These are phyloP conservation scores for Raja brachyura DNA, from an alignment of 2,113 vertebrate genomes.

Conservation along the genomic window DNA sequence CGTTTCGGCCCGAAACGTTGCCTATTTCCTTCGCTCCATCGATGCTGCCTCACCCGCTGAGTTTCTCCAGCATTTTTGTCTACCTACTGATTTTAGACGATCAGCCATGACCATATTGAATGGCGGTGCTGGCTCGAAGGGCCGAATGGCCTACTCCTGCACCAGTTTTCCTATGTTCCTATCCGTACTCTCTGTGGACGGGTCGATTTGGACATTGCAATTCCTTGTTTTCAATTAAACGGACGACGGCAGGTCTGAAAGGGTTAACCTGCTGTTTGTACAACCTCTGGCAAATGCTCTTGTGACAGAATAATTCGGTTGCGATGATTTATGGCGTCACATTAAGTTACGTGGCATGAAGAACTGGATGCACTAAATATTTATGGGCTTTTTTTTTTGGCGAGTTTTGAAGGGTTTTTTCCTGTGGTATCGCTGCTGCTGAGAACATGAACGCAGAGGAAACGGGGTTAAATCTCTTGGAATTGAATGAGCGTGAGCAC, in stretches of 20 bases:
- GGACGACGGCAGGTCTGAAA: not conserved
- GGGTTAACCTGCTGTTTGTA: not conserved
- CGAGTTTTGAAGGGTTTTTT: not conserved
- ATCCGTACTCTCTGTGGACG: no score
- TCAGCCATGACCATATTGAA: no score
- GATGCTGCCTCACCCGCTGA: no score
- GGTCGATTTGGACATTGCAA: no score
- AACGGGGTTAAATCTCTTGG: not conserved
- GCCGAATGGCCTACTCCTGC: no score
- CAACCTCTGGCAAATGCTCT: not conserved
- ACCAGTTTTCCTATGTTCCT: no score
- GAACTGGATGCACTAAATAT: not conserved
- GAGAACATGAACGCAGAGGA: not conserved
- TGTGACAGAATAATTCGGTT: not conserved
- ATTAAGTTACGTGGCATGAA: conserved; percentile 33
- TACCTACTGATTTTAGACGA: no score
- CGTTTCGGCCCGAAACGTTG: no score
- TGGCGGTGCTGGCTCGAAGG: no score
- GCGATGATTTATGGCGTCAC: conserved; percentile 1
- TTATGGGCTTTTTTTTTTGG: not conserved
- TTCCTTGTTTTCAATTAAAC: not conserved
- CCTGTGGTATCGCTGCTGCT: not conserved
- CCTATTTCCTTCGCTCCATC: no score
- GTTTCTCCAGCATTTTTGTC: no score
- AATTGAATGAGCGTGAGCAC: not conserved